Percentiles rank a stretch among this genome's conserved stretches.
Conservation (phyloP, 2,797 vertebrate species). For the Pangasius krempfi region DNA sequence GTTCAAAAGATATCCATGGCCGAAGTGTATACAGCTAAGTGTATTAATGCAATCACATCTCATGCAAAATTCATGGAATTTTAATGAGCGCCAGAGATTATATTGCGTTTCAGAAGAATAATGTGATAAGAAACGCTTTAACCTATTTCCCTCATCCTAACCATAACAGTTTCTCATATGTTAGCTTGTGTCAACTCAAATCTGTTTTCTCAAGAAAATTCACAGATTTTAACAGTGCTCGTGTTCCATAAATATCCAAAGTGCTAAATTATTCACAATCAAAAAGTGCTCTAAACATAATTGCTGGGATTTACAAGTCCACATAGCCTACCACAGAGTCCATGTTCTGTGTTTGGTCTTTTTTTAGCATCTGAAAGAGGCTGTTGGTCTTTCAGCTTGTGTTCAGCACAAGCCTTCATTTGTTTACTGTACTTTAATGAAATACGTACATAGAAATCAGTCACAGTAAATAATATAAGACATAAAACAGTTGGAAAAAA, state of each 20-base stretch:
- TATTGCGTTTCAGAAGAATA: background rate
- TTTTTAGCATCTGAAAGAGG: background rate
- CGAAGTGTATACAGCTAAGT: background rate
- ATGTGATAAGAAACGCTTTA: background rate
- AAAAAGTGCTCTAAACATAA: constrained; percentile 10
- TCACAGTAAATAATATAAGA: background rate
- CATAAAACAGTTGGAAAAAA: background rate
- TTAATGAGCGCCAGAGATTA: background rate
- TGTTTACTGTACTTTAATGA: background rate
- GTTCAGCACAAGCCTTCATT: background rate
- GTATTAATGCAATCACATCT: background rate
- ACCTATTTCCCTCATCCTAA: background rate
- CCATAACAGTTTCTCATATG: background rate
- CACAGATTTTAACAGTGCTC: background rate
- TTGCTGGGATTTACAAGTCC: background rate
- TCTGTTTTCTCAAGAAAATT: constrained; percentile 7
- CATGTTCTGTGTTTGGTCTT: background rate
- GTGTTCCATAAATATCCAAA: constrained; percentile 9
- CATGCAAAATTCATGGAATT: constrained; percentile 3
- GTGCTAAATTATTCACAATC: constrained; percentile 27
- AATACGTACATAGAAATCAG: background rate
- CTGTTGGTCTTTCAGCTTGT: background rate
- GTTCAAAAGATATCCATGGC: background rate
- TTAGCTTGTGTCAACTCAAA: background rate
- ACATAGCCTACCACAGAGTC: background rate